phyloP scores from a whole-genome alignment of 2,797 vertebrate species.

The Lerista edwardsae region DNA sequence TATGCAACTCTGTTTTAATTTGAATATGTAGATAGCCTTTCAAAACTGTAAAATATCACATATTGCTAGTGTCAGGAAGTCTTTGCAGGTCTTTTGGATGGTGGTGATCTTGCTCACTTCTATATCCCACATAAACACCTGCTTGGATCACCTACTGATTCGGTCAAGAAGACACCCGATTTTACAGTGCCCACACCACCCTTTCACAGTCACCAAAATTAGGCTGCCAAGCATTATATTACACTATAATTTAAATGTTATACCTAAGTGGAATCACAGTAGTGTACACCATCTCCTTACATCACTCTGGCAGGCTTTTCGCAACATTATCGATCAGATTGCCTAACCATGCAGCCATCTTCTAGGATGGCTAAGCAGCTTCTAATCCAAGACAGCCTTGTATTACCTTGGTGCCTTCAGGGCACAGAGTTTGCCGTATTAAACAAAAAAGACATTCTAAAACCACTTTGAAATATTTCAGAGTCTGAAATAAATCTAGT shows the following conservation, averaged over 20 bases:
- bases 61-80: no score
- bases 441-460: neutral
- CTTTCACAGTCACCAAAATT: neutral
- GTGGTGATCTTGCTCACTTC: no score
- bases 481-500: neutral
- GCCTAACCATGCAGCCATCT: no score
- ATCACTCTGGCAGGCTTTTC: neutral
- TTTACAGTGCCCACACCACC: no score
- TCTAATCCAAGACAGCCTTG: neutral
- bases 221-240: neutral
- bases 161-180: neutral
- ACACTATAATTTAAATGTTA: neutral
- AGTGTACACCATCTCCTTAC: neutral
- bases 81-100: neutral
- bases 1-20: neutral
- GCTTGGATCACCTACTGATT: neutral
- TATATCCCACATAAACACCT: neutral
- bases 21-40: neutral
- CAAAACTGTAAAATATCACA: neutral
- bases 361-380: neutral
- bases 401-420: neutral
- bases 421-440: no score
- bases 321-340: neutral
- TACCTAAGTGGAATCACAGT: neutral
- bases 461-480: neutral